Conservation (phyloP, 2,113 vertebrate species). For the Hemiscyllium ocellatum region DNA sequence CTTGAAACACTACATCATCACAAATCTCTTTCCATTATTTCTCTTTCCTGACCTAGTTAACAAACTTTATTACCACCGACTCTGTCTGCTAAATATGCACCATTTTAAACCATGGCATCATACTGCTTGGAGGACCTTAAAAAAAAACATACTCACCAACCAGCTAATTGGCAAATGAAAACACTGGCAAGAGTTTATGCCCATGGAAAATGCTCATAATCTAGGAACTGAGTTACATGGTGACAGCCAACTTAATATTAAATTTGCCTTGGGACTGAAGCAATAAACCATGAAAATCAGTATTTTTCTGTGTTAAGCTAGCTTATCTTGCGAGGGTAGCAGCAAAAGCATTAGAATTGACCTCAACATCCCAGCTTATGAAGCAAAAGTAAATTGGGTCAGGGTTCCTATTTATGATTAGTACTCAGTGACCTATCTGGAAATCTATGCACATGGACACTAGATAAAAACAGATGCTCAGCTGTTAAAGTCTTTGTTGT, state of each 20-base stretch:
- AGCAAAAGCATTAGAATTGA: neutral
- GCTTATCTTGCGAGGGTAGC: neutral
- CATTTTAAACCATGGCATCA: neutral
- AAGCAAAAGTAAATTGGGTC: neutral
- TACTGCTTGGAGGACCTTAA: neutral
- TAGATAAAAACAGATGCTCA: neutral
- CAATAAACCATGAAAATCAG: neutral
- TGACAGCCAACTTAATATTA: neutral
- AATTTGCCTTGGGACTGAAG: neutral
- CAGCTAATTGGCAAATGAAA: neutral
- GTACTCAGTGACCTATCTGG: neutral
- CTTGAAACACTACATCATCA: neutral
- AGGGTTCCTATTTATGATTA: neutral
- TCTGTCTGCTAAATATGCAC: neutral
- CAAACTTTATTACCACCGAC: neutral
- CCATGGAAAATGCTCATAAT: neutral
- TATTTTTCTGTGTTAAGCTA: neutral
- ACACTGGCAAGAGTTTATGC: neutral
- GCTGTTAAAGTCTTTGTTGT: neutral
- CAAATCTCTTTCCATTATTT: neutral
- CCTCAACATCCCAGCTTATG: neutral
- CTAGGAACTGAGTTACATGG: neutral
- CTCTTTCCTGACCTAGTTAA: neutral
- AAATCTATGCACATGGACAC: neutral
- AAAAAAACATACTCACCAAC: neutral